Conservation (phyloP, 2,888 invertebrate species). For the Cryptosula pallasiana region DNA sequence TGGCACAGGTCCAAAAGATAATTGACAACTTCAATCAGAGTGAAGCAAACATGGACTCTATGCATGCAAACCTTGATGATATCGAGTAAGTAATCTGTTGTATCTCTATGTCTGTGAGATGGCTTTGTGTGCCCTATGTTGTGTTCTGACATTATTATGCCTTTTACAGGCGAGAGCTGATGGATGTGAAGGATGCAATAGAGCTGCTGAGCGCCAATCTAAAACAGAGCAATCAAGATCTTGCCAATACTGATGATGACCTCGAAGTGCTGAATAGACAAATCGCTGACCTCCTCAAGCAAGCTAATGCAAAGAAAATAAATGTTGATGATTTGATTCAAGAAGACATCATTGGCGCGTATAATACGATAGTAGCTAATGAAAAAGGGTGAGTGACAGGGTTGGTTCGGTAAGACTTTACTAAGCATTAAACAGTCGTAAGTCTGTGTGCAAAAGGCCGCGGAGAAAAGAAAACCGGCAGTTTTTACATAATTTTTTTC, state of each 20-base stretch:
- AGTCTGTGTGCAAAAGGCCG: too few relatives aligned
- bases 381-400: conserved; percentile 54
- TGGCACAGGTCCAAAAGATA: conserved; percentile 72
- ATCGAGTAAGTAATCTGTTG: conserved; percentile 50
- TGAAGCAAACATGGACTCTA: conserved; percentile 55
- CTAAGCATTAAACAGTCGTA: too few relatives aligned
- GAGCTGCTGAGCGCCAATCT: conserved; percentile 64
- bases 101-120: not conserved
- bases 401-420: too few relatives aligned
- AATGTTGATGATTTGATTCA: conserved; percentile 60
- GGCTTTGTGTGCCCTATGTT: not conserved
- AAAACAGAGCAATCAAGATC: conserved; percentile 66
- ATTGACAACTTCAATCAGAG: conserved; percentile 73
- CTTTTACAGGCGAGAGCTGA: conserved; percentile 45
- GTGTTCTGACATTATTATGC: too few relatives aligned
- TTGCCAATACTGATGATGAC: conserved; percentile 54
- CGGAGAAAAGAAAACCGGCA: too few relatives aligned
- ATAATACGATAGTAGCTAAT: conserved; percentile 80
- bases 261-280: not conserved
- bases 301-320: not conserved
- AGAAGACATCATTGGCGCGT: conserved; percentile 60
- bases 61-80: conserved; percentile 55
- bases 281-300: not conserved
- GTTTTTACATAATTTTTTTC: too few relatives aligned
- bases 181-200: conserved; percentile 61